These are phyloP conservation scores for Coecobrya sp. DNA, from an alignment of 2,888 invertebrate species.

Conservation along the genomic window DNA sequence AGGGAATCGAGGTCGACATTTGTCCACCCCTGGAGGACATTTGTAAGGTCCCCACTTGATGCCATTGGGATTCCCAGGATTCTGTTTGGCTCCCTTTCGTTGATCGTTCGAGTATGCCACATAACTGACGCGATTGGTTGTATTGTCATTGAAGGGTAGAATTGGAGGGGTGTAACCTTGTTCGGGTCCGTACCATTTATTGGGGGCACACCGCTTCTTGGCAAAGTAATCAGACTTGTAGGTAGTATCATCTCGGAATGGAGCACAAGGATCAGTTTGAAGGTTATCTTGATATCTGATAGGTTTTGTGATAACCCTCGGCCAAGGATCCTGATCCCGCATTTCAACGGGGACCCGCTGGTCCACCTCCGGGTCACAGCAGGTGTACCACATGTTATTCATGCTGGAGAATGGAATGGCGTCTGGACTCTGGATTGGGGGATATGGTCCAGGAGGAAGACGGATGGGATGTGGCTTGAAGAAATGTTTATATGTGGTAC, in stretches of 20 bases:
- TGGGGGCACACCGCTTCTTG: conserved; percentile 76
- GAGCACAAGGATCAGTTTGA: conserved; percentile 84
- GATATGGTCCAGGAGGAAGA: conserved; percentile 22
- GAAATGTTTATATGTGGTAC: conserved; percentile 85
- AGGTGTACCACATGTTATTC: conserved; percentile 84
- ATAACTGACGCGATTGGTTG: conserved; percentile 83
- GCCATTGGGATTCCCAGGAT: conserved; percentile 84
- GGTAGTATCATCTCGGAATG: conserved; percentile 84
- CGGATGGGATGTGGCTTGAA: conserved; percentile 77
- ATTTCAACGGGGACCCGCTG: conserved; percentile 83
- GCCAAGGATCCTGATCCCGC: conserved; percentile 86
- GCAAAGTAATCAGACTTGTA: conserved; percentile 82
- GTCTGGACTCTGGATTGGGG: conserved; percentile 73
- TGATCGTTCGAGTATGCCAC: conserved; percentile 78
- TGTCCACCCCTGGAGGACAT: conserved; percentile 79
- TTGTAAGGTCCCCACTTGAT: conserved; percentile 83
- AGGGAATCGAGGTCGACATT: conserved; percentile 83
- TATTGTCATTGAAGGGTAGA: conserved; percentile 83
- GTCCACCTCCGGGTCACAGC: conserved; percentile 84
- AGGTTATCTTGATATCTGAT: conserved; percentile 84
- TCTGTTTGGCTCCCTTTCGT: conserved; percentile 72
- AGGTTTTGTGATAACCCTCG: conserved; percentile 80
- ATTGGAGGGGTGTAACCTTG: conserved; percentile 76
- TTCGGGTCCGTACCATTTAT: conserved; percentile 75
- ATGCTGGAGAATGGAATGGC: conserved; percentile 85